Conservation (phyloP, 1,140 invertebrate genomes). For the Adelges cooleyi region DNA sequence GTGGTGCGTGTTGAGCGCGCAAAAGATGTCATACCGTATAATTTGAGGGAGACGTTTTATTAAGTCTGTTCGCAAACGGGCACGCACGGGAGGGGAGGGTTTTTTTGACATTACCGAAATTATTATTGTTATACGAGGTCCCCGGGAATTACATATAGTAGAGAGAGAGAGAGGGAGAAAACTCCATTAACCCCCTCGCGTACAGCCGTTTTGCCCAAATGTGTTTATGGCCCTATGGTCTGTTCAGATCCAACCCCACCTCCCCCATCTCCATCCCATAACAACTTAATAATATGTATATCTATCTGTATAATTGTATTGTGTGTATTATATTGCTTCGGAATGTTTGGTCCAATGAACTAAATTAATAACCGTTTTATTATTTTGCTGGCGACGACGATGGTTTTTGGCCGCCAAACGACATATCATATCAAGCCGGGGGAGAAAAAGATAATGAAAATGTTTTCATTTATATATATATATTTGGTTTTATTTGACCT, state of each 20-base stretch:
- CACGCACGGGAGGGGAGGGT: not conserved
- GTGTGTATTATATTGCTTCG: not conserved
- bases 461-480: not conserved
- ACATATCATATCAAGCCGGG: too few species aligned
- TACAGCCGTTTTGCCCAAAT: conserved; percentile 20
- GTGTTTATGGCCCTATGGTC: conserved; percentile 18
- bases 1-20: too few species aligned
- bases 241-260: not conserved
- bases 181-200: conserved; percentile 20
- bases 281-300: not conserved
- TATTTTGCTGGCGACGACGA: not conserved
- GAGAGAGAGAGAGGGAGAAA: not conserved
- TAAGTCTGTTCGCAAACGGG: not conserved
- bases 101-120: conserved; percentile 18
- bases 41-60: conserved; percentile 8
- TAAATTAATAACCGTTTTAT: conserved; percentile 28
- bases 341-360: conserved; percentile 17
- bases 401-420: not conserved
- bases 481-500: conserved; percentile 17
- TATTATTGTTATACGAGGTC: conserved; percentile 21
- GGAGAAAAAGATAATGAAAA: conserved; percentile 12
- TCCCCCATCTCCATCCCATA: too few species aligned
- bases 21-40: not conserved
- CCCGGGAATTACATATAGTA: conserved; percentile 3
- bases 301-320: not conserved